Conservation (phyloP, 2,113 vertebrate species). For the Cichladusa arquata region DNA sequence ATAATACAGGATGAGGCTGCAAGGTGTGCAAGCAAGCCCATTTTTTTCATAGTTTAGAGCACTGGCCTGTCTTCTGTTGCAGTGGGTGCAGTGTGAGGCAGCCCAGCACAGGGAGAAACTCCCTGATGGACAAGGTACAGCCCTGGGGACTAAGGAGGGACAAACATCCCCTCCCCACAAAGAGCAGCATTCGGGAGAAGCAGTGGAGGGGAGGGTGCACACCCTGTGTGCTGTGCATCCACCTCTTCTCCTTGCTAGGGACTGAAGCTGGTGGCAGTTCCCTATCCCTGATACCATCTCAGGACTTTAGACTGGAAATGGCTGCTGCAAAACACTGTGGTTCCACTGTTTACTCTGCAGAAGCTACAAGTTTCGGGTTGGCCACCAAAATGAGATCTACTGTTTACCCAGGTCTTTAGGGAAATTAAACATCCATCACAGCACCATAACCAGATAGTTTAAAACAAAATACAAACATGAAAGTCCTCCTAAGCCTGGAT, state of each 20-base stretch:
- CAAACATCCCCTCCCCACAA: not conserved
- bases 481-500: not conserved
- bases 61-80: not conserved
- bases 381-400: not conserved
- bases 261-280: not conserved
- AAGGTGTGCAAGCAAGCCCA: not conserved
- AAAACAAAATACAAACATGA: not conserved
- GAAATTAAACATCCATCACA: not conserved
- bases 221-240: not conserved
- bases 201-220: not conserved
- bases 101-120: not conserved
- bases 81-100: not conserved
- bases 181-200: not conserved
- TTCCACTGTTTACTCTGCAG: not conserved
- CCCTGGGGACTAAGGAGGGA: not conserved
- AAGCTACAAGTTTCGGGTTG: not conserved
- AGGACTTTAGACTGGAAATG: not conserved
- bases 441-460: not conserved
- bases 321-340: not conserved
- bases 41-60: not conserved
- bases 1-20: not conserved
- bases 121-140: accelerated
- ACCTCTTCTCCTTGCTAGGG: not conserved
- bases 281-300: not conserved
- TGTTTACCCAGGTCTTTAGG: not conserved